phyloP scores from a whole-genome alignment of 1,140 invertebrate genomes.

The Trissolcus basalis region DNA sequence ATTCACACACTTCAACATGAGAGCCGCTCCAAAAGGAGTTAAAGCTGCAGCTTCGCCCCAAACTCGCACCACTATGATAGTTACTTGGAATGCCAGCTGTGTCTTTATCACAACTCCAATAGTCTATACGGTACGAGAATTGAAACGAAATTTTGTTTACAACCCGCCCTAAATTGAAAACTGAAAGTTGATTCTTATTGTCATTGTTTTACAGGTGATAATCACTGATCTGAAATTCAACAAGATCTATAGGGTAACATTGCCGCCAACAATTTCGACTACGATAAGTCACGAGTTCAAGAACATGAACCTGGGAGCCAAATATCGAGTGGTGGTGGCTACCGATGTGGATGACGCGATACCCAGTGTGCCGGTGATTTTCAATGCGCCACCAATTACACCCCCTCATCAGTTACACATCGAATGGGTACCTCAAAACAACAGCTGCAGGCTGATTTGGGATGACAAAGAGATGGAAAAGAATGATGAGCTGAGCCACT shows the following conservation, averaged over 20 bases:
- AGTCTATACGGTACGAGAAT: constrained; percentile 78
- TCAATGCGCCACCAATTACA: constrained; percentile 78
- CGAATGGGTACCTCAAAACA: constrained; percentile 73
- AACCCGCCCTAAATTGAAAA: not conserved
- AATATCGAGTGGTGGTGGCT: constrained; percentile 79
- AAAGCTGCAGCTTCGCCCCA: constrained; percentile 72
- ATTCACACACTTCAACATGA: constrained; percentile 80
- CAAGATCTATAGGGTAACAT: constrained; percentile 72
- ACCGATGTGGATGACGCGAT: constrained; percentile 76
- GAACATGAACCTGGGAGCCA: constrained; percentile 79
- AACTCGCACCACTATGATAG: constrained; percentile 71
- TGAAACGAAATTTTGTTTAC: not conserved
- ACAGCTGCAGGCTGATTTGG: constrained; percentile 81
- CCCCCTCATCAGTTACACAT: constrained; percentile 81
- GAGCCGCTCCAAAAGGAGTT: constrained; percentile 79
- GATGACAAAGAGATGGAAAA: constrained; percentile 66
- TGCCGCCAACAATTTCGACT: constrained; percentile 72
- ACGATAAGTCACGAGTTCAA: constrained; percentile 76
- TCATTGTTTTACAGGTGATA: constrained; percentile 73
- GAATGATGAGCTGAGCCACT: constrained; percentile 70
- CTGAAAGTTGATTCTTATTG: not conserved
- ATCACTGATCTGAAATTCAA: constrained; percentile 76
- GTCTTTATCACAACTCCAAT: constrained; percentile 75
- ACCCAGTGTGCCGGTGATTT: constrained; percentile 72
- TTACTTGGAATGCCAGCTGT: constrained; percentile 78